These are phyloP conservation scores for Drosophila asahinai DNA, from an alignment of 1,140 invertebrate species.

Conservation along the genomic window DNA sequence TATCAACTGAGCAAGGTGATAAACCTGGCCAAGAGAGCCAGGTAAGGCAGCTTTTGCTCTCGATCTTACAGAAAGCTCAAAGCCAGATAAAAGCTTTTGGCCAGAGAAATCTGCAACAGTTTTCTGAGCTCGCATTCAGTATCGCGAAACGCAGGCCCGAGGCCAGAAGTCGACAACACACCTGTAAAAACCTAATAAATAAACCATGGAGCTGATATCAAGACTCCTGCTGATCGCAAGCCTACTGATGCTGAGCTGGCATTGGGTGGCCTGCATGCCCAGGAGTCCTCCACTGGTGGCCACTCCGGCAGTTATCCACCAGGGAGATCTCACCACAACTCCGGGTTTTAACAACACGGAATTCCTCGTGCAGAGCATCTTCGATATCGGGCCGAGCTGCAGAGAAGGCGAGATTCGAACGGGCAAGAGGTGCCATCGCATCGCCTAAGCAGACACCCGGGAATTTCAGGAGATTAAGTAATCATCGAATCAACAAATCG, in stretches of 20 bases:
- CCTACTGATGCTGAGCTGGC: constrained; percentile 34
- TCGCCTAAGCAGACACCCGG: not conserved
- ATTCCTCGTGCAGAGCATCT: constrained; percentile 12
- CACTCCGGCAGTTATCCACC: not conserved
- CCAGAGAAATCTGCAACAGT: not conserved
- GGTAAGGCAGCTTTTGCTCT: constrained; percentile 2
- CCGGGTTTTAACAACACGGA: not conserved
- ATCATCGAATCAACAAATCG: not conserved
- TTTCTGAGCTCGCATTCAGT: constrained; percentile 23
- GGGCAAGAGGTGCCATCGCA: constrained; percentile 2
- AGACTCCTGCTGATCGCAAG: constrained; percentile 16
- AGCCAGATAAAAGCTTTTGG: constrained; percentile 20
- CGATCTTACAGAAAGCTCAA: constrained; percentile 17
- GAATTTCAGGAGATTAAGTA: not conserved
- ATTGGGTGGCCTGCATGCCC: constrained; percentile 5
- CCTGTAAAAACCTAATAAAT: not conserved
- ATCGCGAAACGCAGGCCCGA: not conserved
- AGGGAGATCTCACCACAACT: not conserved
- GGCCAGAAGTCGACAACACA: constrained; percentile 2
- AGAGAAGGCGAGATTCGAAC: not conserved
- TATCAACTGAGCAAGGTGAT: not conserved
- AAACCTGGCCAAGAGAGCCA: not conserved
- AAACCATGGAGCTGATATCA: constrained; percentile 6
- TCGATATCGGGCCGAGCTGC: constrained; percentile 1
- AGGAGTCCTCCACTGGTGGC: not conserved